These are phyloP conservation scores for Hylomyscus alleni DNA, from an alignment of 2,797 vertebrate genomes.

Conservation along the genomic window DNA sequence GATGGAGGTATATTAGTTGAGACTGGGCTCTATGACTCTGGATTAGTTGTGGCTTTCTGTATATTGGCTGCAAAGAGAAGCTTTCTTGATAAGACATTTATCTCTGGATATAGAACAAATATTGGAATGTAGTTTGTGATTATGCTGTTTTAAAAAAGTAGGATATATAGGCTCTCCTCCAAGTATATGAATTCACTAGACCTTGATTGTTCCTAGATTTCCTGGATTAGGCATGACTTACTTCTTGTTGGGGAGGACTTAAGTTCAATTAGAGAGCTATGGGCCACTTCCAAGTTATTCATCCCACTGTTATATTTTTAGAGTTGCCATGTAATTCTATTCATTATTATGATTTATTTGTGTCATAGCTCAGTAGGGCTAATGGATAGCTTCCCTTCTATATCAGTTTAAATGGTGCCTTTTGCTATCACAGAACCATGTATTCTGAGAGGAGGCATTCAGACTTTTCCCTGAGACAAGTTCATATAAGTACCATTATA, in stretches of 20 bases:
- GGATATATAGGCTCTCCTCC: not conserved
- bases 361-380: not conserved
- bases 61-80: not conserved
- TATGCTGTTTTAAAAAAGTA: not conserved
- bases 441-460: not conserved
- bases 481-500: not conserved
- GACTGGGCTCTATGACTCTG: not conserved
- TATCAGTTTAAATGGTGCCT: not conserved
- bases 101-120: not conserved
- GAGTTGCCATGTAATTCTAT: not conserved
- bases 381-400: not conserved
- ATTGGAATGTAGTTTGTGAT: not conserved
- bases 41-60: not conserved
- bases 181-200: not conserved
- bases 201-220: not conserved
- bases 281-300: too few species aligned
- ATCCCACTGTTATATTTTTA: not conserved
- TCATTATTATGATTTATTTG: not conserved
- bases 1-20: not conserved
- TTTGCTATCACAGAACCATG: not conserved
- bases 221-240: not conserved
- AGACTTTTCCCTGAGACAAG: not conserved
- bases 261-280: not conserved
- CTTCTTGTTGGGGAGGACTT: not conserved
- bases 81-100: not conserved